A percentile compares a stretch with the other conserved stretches of the same genome.
phyloP scores from a whole-genome alignment of 35 echinoderm and acorn worm genomes.

The Ophiothrix spiculata region DNA sequence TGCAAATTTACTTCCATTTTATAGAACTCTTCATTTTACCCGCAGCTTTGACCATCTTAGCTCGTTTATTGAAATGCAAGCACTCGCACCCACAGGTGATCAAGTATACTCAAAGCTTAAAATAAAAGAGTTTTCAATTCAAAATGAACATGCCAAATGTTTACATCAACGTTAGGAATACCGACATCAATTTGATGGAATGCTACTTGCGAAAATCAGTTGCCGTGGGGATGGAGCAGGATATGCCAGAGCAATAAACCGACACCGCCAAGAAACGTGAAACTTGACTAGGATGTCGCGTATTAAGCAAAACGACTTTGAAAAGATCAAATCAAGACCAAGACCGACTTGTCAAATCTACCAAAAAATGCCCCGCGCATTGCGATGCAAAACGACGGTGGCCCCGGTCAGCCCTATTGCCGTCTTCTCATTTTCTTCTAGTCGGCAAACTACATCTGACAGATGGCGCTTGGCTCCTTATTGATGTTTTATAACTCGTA shows the following conservation, averaged over 20 bases:
- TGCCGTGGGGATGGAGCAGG: background rate
- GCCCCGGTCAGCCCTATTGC: conserved; percentile 1
- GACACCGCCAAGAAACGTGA: background rate
- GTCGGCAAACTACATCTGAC: conserved; percentile 7
- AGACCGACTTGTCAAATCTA: conserved; percentile 15
- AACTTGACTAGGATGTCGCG: conserved; percentile 1
- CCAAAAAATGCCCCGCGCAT: conserved; percentile 3
- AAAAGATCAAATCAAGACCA: conserved; percentile 5
- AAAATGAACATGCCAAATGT: conserved; percentile 12
- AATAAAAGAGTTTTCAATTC: background rate
- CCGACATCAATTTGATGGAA: background rate
- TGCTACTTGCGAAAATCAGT: background rate
- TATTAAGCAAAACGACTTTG: conserved; percentile 5
- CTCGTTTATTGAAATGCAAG: background rate
- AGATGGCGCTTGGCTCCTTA: conserved; percentile 7
- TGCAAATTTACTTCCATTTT: background rate
- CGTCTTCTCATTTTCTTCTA: background rate
- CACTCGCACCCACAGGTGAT: background rate
- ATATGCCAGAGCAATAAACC: conserved; percentile 4
- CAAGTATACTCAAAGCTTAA: background rate
- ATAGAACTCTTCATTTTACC: background rate
- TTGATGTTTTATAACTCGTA: conserved; percentile 4
- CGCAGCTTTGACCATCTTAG: background rate
- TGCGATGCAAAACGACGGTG: background rate
- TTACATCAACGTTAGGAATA: conserved; percentile 2